These are phyloP conservation scores for Apomyelois bistriatella DNA, from an alignment of 2,888 invertebrate genomes.

Conservation along the genomic window DNA sequence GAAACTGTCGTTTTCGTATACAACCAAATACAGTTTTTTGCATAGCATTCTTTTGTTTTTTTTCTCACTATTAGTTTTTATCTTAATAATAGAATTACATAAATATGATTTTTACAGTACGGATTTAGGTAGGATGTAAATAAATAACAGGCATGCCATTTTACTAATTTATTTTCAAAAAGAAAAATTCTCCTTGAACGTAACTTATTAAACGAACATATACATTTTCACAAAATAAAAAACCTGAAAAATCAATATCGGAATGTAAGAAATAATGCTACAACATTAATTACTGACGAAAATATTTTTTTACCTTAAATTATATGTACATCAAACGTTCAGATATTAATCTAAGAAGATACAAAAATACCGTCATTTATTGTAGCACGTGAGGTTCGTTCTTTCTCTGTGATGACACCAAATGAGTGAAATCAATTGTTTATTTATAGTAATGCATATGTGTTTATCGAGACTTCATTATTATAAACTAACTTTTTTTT, in stretches of 20 bases:
- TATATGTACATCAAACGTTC: slow-evolving; percentile 44
- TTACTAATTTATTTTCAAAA: slow-evolving; percentile 28
- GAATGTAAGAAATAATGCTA: slow-evolving; percentile 64
- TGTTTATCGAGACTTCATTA: too few species aligned
- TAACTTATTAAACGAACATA: slow-evolving; percentile 19
- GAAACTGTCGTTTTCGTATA: slow-evolving; percentile 51
- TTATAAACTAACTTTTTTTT: too few species aligned
- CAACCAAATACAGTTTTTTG: slow-evolving; percentile 49
- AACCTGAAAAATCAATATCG: slow-evolving; percentile 42
- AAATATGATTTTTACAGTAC: too few species aligned
- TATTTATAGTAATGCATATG: not conserved
- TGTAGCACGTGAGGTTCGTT: not conserved
- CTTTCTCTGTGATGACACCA: not conserved
- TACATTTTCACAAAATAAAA: slow-evolving; percentile 39
- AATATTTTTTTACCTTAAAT: slow-evolving; percentile 39
- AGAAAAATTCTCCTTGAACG: slow-evolving; percentile 21
- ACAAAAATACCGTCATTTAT: slow-evolving; percentile 9
- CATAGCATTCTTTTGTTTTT: not conserved
- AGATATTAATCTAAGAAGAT: slow-evolving; percentile 3
- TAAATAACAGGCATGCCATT: slow-evolving; percentile 11
- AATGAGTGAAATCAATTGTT: not conserved
- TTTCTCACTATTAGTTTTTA: not conserved
- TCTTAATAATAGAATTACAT: not conserved
- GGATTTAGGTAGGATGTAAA: too few species aligned
- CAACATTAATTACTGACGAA: slow-evolving; percentile 41